Base-by-base conservation (phyloP, 1,140 invertebrate genomes). In the Ladona fulva region DNA sequence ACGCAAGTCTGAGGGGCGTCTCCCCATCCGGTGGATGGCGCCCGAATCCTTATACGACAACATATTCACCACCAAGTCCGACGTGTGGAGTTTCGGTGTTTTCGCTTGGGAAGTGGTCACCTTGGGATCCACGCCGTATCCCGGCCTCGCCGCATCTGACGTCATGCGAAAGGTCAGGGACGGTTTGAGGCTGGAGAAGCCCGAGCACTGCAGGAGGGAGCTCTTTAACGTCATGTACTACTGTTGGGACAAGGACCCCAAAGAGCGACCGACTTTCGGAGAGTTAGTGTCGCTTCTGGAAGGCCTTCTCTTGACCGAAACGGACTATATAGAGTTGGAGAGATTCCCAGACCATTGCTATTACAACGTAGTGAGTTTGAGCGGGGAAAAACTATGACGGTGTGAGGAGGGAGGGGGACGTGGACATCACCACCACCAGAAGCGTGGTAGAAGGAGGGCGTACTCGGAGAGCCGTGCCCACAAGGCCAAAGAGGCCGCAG, bases 161-260 rank as follows among this genome's bases (percentile, higher is more conserved):
- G 94, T 95, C 24, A 92, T 93, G 91, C 88, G 88, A 81, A 92
- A 90, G 86, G 90, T 92, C 81, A 80, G 84, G 19, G 93, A 95
- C 81, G 95, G 94, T 0, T 92, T 94, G 82, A 88, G 94, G 22
- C 83, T 96, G 14, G 95, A 96, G 80, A 95, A 95, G 81, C 94
- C 95, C 0, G 94, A 95, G 80, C 95, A 96, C 81, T 96, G 95
- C 83, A 89, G 93, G 59, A 87, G 94, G 0, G 94, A 97, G 82
- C 87, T 97, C 0, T 97, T 96, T 84, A 96, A 96, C 81, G 95
- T 96, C 73, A 96, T 96, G 94, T 96, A 93, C 83, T 96, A 96
- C 82, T 96, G 95, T 82, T 97, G 95, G 95, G 93, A 94, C 78
- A 91, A 93, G 25, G 91, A 95, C 82, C 89, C 93, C 0, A 89